Percentiles rank a stretch among this genome's conserved stretches.
These are phyloP conservation scores for Hoplodrina blanda DNA, from an alignment of 2,888 invertebrate genomes.

Conservation along the genomic window DNA sequence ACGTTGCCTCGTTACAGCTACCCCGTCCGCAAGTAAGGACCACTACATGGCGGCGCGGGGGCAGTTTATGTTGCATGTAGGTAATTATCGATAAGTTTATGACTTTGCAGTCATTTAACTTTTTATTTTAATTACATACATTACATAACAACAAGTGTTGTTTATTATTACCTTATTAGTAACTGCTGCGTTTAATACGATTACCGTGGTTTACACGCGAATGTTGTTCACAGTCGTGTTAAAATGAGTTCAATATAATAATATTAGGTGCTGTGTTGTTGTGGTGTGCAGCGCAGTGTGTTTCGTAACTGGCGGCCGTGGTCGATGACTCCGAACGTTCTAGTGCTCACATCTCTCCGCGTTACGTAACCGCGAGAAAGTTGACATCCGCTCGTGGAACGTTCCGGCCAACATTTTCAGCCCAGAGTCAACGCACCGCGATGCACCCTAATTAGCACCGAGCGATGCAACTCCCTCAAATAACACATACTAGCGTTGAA, in stretches of 20 bases:
- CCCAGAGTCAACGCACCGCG: conserved; percentile 72
- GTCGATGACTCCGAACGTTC: conserved; percentile 90
- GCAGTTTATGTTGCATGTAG: conserved; percentile 32
- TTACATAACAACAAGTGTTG: conserved; percentile 20
- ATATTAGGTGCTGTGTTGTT: conserved; percentile 72
- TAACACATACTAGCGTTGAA: conserved; percentile 22
- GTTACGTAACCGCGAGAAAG: conserved; percentile 89
- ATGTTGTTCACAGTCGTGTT: conserved; percentile 8
- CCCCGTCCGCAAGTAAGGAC: conserved; percentile 15
- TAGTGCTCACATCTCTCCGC: conserved; percentile 85
- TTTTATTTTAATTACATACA: conserved; percentile 20
- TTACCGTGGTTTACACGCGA: conserved; percentile 5
- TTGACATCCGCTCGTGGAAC: conserved; percentile 84
- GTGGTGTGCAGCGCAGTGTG: conserved; percentile 73
- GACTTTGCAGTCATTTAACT: conserved; percentile 12
- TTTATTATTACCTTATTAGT: conserved; percentile 8
- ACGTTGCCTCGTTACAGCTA: conserved; percentile 16
- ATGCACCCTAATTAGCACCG: conserved; percentile 70
- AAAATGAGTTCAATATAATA: conserved; percentile 45
- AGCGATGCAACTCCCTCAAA: conserved; percentile 37
- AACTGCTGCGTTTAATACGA: conserved; percentile 4
- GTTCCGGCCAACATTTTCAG: conserved; percentile 74
- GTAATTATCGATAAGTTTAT: conserved; percentile 44
- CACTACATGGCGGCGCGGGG: conserved; percentile 15
- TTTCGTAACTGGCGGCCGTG: conserved; percentile 87